Evolutionary conservation across 2,888 invertebrate genomes (phyloP), one percentile per base, ranked within the genome.

Genomic region (Xestoiulus laeticollis): DNA sequence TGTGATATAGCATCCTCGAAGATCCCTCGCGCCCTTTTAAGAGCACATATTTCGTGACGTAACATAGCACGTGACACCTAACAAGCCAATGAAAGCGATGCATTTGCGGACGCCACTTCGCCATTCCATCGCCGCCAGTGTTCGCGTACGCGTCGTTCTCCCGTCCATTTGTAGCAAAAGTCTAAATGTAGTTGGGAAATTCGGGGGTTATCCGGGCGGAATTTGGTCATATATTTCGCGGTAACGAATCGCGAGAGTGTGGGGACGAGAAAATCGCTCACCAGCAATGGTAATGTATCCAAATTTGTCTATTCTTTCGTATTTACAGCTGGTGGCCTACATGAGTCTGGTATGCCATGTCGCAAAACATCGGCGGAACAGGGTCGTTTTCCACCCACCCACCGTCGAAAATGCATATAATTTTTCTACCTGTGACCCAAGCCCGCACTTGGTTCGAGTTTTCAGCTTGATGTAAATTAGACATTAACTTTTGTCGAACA

Each of bases 241-340:
- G 22, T 22, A 22, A 5, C 22, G 4, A 22, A 6, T 22, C 59
- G 59, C 12, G 68, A 26, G 26, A n/a, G 68, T 6, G 2, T 6
- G 68, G 68, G 26, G 59, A 59, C 59, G n/a, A n/a, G n/a, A n/a
- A 4, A 19, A n/a, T 12, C 68, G 26, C 68, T 22, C 68, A 26
- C 14, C 78, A 78, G 78, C 78, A 26, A 78, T 78, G 78, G 78
- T 78, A 78, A 78, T 2, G 78, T 78, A 78, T 78, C 30, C 78
- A 14, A 78, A 78, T 78, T 78, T 30, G 30, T 26, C 16, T 2
- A 30, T 32, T 78, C 1, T 78, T 78, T 14, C 0, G 3, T 26
- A 30, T 32, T 78, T 78, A 78, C 78, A 78, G 78, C 78, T 78
- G 78, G 26, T 78, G 78, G 78, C 78, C 78, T 78, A 78, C 78